Percentiles rank a stretch among this genome's conserved stretches.
phyloP scores from a whole-genome alignment of 2,113 vertebrate species.

The Cyprinodon tularosa region DNA sequence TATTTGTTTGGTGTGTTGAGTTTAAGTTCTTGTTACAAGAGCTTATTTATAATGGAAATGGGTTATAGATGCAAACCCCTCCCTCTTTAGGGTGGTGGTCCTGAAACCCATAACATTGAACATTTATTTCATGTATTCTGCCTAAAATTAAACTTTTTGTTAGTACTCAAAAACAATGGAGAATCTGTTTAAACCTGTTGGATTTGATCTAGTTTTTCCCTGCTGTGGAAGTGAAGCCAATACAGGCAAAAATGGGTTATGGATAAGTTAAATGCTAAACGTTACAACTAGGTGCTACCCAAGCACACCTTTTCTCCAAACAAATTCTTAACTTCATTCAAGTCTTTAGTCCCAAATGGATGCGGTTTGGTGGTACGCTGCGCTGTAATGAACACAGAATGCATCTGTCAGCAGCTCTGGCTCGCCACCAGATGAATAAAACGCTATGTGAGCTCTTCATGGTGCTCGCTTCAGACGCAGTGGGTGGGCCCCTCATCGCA shows the following conservation, averaged over 20 bases:
- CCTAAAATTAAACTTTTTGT: background rate
- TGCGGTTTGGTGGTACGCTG: constrained; percentile 26
- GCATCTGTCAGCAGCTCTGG: constrained; percentile 60
- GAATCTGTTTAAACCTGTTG: background rate
- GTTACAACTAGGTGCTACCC: background rate
- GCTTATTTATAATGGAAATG: background rate
- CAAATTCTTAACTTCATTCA: constrained; percentile 33
- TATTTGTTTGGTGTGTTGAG: background rate
- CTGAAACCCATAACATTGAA: background rate
- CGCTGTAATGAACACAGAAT: constrained; percentile 43
- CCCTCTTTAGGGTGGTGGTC: background rate
- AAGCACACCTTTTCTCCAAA: constrained; percentile 37
- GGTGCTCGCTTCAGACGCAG: constrained; percentile 53
- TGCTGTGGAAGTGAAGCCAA: background rate
- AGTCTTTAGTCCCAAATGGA: constrained; percentile 44
- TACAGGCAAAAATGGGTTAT: background rate
- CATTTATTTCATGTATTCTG: background rate
- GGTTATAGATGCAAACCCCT: background rate
- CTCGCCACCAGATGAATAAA: constrained; percentile 66
- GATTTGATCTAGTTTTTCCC: background rate
- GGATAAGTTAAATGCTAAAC: constrained; percentile 2
- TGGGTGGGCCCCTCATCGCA: constrained; percentile 75
- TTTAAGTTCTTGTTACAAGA: background rate
- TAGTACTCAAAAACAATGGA: background rate
- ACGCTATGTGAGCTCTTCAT: constrained; percentile 48